Evolutionary conservation across 2,797 vertebrate species (phyloP).

Genomic region (Hyperoplus lanceolatus): DNA sequence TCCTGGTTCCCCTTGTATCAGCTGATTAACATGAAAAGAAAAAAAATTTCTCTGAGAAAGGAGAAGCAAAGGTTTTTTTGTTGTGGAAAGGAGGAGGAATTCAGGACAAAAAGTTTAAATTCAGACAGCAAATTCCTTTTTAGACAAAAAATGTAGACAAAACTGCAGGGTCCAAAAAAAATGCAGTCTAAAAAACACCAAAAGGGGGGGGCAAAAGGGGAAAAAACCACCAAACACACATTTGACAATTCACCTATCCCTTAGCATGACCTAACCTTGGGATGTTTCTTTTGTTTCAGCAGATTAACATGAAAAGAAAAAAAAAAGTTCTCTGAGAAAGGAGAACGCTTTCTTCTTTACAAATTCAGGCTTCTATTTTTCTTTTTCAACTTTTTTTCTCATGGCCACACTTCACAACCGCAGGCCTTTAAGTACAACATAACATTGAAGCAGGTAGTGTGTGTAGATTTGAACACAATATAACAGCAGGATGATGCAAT

Average conservation of each 20-base stretch:
- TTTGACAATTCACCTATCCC: too few relatives aligned
- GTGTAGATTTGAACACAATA: slow-evolving; percentile 18
- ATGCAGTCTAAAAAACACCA: too few relatives aligned
- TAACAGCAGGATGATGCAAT: slow-evolving; percentile 10
- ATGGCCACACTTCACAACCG: background rate
- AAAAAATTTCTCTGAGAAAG: background rate
- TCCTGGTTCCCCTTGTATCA: slow-evolving; percentile 19
- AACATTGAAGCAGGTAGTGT: slow-evolving; percentile 14
- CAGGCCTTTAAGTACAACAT: background rate
- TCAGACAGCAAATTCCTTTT: background rate
- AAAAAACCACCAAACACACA: too few relatives aligned
- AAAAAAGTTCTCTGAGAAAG: too few relatives aligned
- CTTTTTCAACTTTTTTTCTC: background rate
- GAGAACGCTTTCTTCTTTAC: too few relatives aligned
- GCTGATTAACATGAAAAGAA: background rate
- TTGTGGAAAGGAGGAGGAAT: too few relatives aligned
- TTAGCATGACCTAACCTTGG: too few relatives aligned
- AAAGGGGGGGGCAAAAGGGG: too few relatives aligned
- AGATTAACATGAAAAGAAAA: too few relatives aligned
- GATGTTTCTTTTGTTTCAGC: too few relatives aligned
- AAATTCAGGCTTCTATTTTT: background rate
- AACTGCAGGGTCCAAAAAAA: background rate
- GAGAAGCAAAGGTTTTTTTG: background rate
- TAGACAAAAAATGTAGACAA: background rate
- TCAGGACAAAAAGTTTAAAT: background rate